Evolutionary conservation across 2,888 invertebrate genomes (phyloP), one percentile per base, ranked within the genome.

Genomic region (Oegoconia quadripuncta): DNA sequence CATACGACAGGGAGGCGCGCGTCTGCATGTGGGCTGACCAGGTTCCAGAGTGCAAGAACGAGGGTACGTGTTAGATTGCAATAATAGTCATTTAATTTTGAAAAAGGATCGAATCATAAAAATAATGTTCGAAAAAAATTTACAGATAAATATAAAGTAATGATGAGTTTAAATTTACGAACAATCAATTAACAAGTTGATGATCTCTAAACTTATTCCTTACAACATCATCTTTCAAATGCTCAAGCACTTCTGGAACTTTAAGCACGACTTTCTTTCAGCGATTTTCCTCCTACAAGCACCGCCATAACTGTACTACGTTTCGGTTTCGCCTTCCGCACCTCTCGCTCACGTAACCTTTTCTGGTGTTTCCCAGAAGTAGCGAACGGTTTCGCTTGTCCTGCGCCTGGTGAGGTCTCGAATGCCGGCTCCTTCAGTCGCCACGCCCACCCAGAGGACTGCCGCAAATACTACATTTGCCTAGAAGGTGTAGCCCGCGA

Each of bases 11-110:
- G 55, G 96, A 97, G 82, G 92, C 96, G 36, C 92, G 97, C 56
- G 95, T 97, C 40, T 97, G 97, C 88, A 96, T 97, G 95, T 96
- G 98, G 98, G 95, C 97, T 59, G 96, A 98, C 88, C 95, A 96
- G 88, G 95, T 97, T 43, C 94, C 96, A 36, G 94, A 97, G 83
- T 97, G 97, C 90, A 95, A 89, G 83, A 92, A 91, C 69, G 95
- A 96, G 83, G 96, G 96, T 96, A 87, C 64, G 80, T 69, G 43
- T 44, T 18, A 8, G 4, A 17, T 26, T 35, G 4, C 12, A 38
- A 12, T 23, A 3, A 27, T 2, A 31, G 3, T 31, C 3, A 12
- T 6, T 27, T 7, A 11, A 2, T 11, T 3, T n/a, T 3, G 5
- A 11, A 9, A 9, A 16, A 14, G 9, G 17, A 15, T n/a, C 2